Conservation (phyloP, 2,113 vertebrate genomes). For the Aleadryas rufinucha region DNA sequence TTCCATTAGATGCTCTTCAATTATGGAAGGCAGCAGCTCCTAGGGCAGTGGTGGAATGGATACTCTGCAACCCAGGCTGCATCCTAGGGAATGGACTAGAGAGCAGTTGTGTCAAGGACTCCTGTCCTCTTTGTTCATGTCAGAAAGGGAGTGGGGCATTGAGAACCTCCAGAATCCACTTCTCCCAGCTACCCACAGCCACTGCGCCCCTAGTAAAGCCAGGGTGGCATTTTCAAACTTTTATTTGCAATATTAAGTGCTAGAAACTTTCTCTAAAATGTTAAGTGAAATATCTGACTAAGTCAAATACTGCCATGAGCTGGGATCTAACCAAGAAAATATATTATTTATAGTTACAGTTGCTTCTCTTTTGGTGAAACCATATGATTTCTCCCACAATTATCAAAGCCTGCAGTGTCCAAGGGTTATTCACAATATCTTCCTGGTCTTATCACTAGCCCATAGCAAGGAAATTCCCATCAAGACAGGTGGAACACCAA, state of each 20-base stretch:
- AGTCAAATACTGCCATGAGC: neutral
- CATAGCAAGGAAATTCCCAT: neutral
- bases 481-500: neutral
- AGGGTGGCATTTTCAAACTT: neutral
- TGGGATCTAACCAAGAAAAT: neutral
- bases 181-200: neutral
- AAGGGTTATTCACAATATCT: neutral
- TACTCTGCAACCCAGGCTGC: neutral
- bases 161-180: neutral
- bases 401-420: neutral
- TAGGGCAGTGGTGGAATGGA: neutral
- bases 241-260: neutral
- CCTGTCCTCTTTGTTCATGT: neutral
- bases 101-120: fast-evolving
- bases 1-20: neutral
- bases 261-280: neutral
- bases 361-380: neutral
- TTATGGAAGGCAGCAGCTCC: neutral
- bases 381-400: neutral
- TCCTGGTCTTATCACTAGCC: neutral
- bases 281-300: neutral
- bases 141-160: neutral
- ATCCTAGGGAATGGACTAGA: neutral
- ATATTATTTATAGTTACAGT: neutral
- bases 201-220: fast-evolving